Evolutionary conservation across 1,140 invertebrate species (phyloP).

Genomic region (Babylonia areolata): DNA sequence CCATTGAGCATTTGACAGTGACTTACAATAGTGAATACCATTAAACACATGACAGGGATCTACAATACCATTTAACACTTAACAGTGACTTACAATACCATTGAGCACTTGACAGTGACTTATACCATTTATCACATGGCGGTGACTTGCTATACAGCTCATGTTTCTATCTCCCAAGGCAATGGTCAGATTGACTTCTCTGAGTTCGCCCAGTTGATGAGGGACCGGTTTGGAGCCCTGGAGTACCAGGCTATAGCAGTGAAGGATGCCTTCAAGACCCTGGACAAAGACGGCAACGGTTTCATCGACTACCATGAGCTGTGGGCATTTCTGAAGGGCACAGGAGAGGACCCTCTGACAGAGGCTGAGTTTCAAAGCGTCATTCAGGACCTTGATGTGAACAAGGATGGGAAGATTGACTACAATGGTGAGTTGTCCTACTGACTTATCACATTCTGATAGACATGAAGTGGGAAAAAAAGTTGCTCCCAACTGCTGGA

Average conservation of each 20-base stretch:
- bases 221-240: conserved; percentile 98
- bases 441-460: too few species aligned
- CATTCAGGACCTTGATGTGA: conserved; percentile 92
- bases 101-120: too few species aligned
- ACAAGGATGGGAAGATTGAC: conserved; percentile 82
- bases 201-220: conserved; percentile 95
- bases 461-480: too few species aligned
- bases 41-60: too few species aligned
- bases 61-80: too few species aligned
- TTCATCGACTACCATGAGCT: conserved; percentile 74
- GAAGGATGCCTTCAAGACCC: conserved; percentile 97
- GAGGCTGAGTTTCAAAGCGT: conserved; percentile 94
- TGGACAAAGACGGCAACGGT: conserved; percentile 97
- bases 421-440: conserved; percentile 49
- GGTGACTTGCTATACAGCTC: too few species aligned
- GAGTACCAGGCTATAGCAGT: conserved; percentile 97
- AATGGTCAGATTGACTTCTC: conserved; percentile 76
- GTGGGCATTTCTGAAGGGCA: conserved; percentile 88
- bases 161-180: conserved; percentile 32
- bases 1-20: too few species aligned
- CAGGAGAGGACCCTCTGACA: conserved; percentile 88
- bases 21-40: too few species aligned
- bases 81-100: too few species aligned
- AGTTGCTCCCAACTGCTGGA: too few species aligned
- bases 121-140: too few species aligned